These are phyloP conservation scores for Natator depressus DNA, from an alignment of 2,113 vertebrate genomes.

Conservation along the genomic window DNA sequence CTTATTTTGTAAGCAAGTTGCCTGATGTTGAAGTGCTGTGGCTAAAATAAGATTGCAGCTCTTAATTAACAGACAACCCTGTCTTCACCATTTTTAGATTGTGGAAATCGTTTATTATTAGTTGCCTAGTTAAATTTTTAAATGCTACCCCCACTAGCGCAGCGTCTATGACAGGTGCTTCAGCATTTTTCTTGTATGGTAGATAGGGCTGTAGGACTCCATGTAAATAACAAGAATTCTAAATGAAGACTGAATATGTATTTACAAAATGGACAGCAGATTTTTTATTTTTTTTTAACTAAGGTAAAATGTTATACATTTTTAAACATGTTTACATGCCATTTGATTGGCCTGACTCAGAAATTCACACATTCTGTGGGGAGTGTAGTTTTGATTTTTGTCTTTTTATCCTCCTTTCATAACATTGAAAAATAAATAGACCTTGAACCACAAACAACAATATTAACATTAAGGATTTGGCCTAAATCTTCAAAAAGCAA, in stretches of 20 bases:
- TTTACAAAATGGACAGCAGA: not conserved
- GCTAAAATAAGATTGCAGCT: slow-evolving; percentile 45
- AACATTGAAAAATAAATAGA: not conserved
- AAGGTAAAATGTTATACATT: not conserved
- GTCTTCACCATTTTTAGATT: not conserved
- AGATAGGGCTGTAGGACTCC: not conserved
- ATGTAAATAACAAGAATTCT: not conserved
- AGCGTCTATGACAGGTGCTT: slow-evolving; percentile 35
- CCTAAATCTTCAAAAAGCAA: not conserved
- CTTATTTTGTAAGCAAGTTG: slow-evolving; percentile 53
- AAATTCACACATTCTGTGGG: not conserved
- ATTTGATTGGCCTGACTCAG: not conserved
- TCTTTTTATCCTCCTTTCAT: not conserved
- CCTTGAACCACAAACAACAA: not conserved
- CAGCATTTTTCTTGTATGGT: slow-evolving; percentile 3
- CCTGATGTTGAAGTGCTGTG: slow-evolving; percentile 38
- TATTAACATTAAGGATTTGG: not conserved
- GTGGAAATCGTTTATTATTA: slow-evolving; percentile 32
- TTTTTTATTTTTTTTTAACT: not conserved
- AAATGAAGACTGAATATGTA: not conserved
- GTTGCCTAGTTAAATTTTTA: slow-evolving; percentile 27
- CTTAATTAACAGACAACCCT: slow-evolving; percentile 8
- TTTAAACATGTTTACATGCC: not conserved
- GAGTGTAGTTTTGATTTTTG: not conserved
- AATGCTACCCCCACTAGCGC: not conserved